Conservation (phyloP, 2,113 vertebrate genomes). For the Osmerus mordax region DNA sequence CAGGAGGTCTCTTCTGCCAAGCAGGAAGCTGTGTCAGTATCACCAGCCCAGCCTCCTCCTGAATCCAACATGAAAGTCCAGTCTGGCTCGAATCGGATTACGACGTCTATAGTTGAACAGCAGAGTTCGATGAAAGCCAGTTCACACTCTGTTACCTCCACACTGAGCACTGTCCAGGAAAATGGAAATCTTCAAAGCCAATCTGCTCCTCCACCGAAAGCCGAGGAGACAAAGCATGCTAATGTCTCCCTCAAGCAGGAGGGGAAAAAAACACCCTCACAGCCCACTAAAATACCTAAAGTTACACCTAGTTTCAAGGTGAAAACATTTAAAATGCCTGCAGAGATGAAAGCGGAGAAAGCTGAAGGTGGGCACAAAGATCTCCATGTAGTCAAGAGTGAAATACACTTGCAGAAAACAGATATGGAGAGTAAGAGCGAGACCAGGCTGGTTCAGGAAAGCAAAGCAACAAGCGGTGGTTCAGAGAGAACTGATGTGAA, state of each 20-base stretch:
- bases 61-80: slow-evolving; percentile 43
- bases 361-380: slow-evolving; percentile 41
- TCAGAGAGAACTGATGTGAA: slow-evolving; percentile 41
- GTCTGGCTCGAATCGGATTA: slow-evolving; percentile 36
- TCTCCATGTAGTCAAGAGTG: slow-evolving; percentile 34
- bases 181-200: slow-evolving; percentile 59
- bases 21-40: slow-evolving; percentile 30
- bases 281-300: slow-evolving; percentile 69
- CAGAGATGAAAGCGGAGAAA: slow-evolving; percentile 60
- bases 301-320: slow-evolving; percentile 75
- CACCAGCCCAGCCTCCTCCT: slow-evolving; percentile 25
- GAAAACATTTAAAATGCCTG: slow-evolving; percentile 71
- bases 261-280: slow-evolving; percentile 47
- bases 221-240: slow-evolving; percentile 60
- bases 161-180: slow-evolving; percentile 59
- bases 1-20: slow-evolving; percentile 12
- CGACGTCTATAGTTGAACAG: slow-evolving; percentile 50
- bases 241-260: slow-evolving; percentile 54
- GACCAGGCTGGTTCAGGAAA: slow-evolving; percentile 44
- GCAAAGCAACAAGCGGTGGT: slow-evolving; percentile 25
- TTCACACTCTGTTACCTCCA: slow-evolving; percentile 47
- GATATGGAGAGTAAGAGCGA: slow-evolving; percentile 37
- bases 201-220: slow-evolving; percentile 51
- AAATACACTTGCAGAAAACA: slow-evolving; percentile 33
- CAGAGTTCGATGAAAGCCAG: slow-evolving; percentile 59